Base-by-base conservation (phyloP, 2,888 invertebrate species). In the Drosophila setosimentum region DNA sequence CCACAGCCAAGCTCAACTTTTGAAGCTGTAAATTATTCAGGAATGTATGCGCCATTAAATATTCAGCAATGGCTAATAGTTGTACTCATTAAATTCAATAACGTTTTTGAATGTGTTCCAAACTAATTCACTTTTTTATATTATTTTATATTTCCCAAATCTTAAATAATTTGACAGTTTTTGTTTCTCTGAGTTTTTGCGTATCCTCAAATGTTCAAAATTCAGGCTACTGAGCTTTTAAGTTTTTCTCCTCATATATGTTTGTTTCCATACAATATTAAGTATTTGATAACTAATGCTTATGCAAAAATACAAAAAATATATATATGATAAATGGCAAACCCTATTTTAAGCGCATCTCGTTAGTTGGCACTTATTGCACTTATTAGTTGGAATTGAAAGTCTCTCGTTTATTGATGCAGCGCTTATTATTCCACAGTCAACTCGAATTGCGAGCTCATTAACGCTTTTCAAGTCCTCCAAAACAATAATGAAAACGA, bases 381-480 rank as follows among this genome's bases (percentile, higher is more conserved):
- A 42, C 51, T 55, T 30, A 54, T 37, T 61, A 35, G 30, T 54
- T 40, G 33, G 16, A 27, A 4, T 5, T 50, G 60, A 72, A 40
- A 24, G 33, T 11, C 27, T 29, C 58, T 48, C 73, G 58, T 48
- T 66, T 60, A 76, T 65, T 45, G 32, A 18, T 57, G 58, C 42
- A 55, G 42, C 27, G 40, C 45, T 50, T 32, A 35, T 18, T 55
- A 51, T 63, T 27, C 21, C 32, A 27, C 64, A 79, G 64, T 57
- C 64, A 40, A 42, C 54, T 55, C 68, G 73, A 65, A 61, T 68
- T 45, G 73, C 53, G 54, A 68, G 82, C 78, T 78, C 68, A 78
- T 78, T 78, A 82, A 68, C 68, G 78, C 82, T 42, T 18, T 68
- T 78, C 29, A 78, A 78, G 73, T 58, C 24, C 51, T 45, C 7